phyloP scores from a whole-genome alignment of 2,888 invertebrate genomes.

The Drosophila barbarae region DNA sequence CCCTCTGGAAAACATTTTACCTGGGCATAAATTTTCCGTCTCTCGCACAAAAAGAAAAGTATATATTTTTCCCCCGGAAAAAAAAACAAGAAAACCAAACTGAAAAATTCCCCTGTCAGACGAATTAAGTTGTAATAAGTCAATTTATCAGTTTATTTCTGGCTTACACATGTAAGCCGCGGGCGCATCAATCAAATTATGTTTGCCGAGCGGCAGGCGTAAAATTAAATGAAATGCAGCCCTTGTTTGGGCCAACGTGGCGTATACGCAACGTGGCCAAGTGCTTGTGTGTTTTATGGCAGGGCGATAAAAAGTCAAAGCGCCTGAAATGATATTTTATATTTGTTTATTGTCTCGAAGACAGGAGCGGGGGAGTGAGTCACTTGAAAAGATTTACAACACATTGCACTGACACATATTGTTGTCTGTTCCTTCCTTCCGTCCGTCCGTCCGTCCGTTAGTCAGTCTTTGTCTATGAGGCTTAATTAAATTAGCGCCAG shows the following conservation, averaged over 20 bases:
- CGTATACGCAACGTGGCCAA: conserved; percentile 31
- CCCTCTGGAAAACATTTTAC: conserved; percentile 2
- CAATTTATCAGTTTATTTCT: conserved; percentile 60
- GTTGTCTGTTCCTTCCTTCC: conserved; percentile 12
- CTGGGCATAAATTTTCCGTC: conserved; percentile 28
- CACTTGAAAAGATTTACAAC: conserved; percentile 55
- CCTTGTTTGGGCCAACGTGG: conserved; percentile 46
- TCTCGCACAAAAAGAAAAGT: not conserved
- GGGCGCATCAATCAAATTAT: conserved; percentile 42
- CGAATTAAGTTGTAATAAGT: conserved; percentile 53
- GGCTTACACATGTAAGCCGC: conserved; percentile 47
- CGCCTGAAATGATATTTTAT: conserved; percentile 39
- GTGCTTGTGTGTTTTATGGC: conserved; percentile 44
- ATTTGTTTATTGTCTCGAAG: conserved; percentile 33
- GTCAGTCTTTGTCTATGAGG: conserved; percentile 42
- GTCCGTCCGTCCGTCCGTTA: conserved; percentile 11
- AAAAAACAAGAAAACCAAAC: conserved; percentile 1
- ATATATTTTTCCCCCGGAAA: not conserved
- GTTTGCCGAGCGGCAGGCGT: conserved; percentile 20
- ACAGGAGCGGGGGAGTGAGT: not conserved
- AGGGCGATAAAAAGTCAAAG: conserved; percentile 43
- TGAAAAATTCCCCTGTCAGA: conserved; percentile 11
- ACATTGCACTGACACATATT: conserved; percentile 68
- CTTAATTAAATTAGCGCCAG: conserved; percentile 69
- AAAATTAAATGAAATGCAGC: conserved; percentile 36